These are phyloP conservation scores for Luffia ferchaultella DNA, from an alignment of 2,888 invertebrate species.

Conservation along the genomic window DNA sequence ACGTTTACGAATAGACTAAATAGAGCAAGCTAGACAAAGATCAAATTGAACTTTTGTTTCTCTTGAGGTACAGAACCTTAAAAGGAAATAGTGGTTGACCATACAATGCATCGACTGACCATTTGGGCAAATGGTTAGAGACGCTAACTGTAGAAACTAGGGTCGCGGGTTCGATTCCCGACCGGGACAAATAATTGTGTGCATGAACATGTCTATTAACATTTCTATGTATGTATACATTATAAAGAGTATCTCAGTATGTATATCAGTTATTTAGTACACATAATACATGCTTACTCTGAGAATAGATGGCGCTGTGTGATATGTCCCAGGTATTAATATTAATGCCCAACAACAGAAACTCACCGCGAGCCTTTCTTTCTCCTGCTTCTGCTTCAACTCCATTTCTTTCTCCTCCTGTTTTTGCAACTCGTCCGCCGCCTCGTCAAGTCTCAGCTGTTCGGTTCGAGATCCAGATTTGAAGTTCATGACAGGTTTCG, in stretches of 20 bases:
- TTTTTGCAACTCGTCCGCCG: slow-evolving; percentile 37
- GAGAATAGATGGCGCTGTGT: neutral
- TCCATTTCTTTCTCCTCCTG: slow-evolving; percentile 44
- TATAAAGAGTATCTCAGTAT: neutral
- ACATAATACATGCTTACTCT: neutral
- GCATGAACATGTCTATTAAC: neutral
- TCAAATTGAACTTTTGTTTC: too few species aligned
- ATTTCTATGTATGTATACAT: neutral
- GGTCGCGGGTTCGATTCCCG: neutral
- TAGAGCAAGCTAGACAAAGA: too few species aligned
- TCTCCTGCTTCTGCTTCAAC: slow-evolving; percentile 32
- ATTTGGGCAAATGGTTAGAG: too few species aligned
- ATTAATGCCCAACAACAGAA: neutral
- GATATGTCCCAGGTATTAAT: too few species aligned
- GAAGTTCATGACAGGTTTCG: slow-evolving; percentile 88
- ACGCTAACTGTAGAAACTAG: too few species aligned
- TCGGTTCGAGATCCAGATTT: slow-evolving; percentile 39
- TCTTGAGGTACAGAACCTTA: too few species aligned
- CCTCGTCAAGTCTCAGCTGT: slow-evolving; percentile 39
- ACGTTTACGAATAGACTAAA: too few species aligned
- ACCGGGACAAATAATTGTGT: neutral
- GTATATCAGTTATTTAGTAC: neutral
- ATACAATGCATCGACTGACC: too few species aligned
- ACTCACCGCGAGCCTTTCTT: slow-evolving; percentile 34
- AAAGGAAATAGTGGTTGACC: too few species aligned